These are phyloP conservation scores for rabbit (Oryctolagus cuniculus) DNA, from an alignment of 2,113 vertebrate genomes.

Conservation along the genomic window mOryCun1.1 NC_091439.1:128942501-128943000, in stretches of 20 bases:
- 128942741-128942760: not conserved
- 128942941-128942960: too few relatives aligned
- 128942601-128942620: not conserved
- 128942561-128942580: not conserved
- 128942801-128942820: not conserved
- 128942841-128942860: too few relatives aligned
- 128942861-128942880: too few relatives aligned
- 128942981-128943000: too few relatives aligned
- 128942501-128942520: not conserved
- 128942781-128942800: not conserved
- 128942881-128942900: too few relatives aligned
- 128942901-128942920: too few relatives aligned
- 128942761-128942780: not conserved
- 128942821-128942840: not conserved
- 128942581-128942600: not conserved
- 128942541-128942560: not conserved
- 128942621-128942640: not conserved
- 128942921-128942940: too few relatives aligned
- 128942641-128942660: not conserved
- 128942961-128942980: too few relatives aligned
- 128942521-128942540: not conserved
- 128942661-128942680: not conserved
- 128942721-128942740: not conserved
- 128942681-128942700: slow-evolving; percentile 7
- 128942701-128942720: not conserved